Conservation (phyloP, 2,797 vertebrate species). For the Morelia viridis region DNA sequence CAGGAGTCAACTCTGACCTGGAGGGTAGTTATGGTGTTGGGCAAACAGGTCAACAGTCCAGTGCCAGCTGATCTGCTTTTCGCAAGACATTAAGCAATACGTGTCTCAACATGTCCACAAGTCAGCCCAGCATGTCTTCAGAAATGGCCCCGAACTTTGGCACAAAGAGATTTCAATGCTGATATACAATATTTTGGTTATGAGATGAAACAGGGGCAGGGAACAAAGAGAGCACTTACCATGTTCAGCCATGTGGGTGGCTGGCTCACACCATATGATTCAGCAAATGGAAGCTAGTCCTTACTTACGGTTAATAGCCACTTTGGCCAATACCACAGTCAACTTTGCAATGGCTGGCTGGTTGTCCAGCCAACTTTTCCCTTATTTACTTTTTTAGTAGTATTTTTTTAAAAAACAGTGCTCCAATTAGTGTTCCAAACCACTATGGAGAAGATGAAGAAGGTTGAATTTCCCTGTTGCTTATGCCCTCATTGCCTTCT, state of each 20-base stretch:
- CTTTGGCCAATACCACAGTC: neutral
- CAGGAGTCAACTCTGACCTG: constrained; percentile 2
- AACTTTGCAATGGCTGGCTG: neutral
- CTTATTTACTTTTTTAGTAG: neutral
- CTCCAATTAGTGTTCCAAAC: neutral
- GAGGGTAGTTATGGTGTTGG: neutral
- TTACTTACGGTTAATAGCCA: neutral
- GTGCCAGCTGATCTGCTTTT: neutral
- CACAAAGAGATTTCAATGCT: neutral
- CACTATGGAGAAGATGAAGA: neutral
- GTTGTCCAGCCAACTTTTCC: neutral
- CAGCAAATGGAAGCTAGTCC: neutral
- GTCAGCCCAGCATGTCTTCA: neutral
- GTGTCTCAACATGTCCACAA: neutral
- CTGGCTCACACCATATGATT: neutral
- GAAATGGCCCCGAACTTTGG: neutral
- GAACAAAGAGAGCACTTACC: neutral
- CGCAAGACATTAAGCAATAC: constrained; percentile 2
- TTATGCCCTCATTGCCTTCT: neutral
- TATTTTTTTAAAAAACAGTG: neutral
- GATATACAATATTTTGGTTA: neutral
- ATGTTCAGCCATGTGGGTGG: neutral
- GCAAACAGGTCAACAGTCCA: neutral
- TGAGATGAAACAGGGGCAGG: neutral
- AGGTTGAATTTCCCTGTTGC: neutral